Conservation (phyloP, 2,888 invertebrate species). For the Acrobasis suavella region DNA sequence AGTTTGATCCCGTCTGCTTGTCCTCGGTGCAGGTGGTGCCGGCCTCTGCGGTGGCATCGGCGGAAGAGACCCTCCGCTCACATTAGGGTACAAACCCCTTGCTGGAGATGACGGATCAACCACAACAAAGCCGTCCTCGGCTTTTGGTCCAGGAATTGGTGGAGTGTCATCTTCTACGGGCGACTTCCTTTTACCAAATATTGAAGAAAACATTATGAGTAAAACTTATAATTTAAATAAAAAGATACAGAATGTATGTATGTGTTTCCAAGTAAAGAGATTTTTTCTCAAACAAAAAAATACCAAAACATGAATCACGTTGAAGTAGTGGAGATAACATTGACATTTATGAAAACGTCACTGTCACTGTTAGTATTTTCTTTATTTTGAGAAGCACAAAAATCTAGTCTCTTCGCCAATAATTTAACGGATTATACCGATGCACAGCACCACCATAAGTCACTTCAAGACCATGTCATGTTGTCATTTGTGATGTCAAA, state of each 20-base stretch:
- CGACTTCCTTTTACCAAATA: slow-evolving; percentile 73
- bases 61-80: slow-evolving; percentile 46
- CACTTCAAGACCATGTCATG: too few species aligned
- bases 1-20: slow-evolving; percentile 48
- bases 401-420: too few species aligned
- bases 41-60: slow-evolving; percentile 53
- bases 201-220: slow-evolving; percentile 69
- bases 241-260: background rate
- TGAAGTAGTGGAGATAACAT: too few species aligned
- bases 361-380: too few species aligned
- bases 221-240: background rate
- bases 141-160: slow-evolving; percentile 69
- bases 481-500: background rate
- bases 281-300: too few species aligned
- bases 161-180: slow-evolving; percentile 72
- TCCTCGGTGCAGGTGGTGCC: slow-evolving; percentile 57
- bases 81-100: slow-evolving; percentile 61
- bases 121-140: slow-evolving; percentile 70
- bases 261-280: too few species aligned
- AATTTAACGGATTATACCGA: too few species aligned
- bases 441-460: too few species aligned
- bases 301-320: background rate
- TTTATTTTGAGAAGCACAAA: too few species aligned
- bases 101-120: slow-evolving; percentile 56
- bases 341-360: too few species aligned